phyloP scores from a whole-genome alignment of 2,113 vertebrate species.

The Hymenochirus boettgeri region DNA sequence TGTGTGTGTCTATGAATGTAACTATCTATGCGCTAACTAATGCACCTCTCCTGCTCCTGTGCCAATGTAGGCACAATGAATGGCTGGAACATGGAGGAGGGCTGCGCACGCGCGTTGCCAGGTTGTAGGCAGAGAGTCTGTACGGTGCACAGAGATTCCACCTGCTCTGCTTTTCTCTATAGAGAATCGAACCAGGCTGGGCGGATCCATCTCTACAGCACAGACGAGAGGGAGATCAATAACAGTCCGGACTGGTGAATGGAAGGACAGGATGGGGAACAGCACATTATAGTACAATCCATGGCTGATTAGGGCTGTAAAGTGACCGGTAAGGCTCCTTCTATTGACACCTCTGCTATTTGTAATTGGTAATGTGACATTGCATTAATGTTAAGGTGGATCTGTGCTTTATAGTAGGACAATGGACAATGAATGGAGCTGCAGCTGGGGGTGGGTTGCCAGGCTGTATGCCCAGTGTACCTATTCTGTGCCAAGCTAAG shows the following conservation, averaged over 20 bases:
- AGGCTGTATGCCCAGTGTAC: too few relatives aligned
- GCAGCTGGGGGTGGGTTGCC: too few relatives aligned
- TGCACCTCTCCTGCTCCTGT: too few relatives aligned
- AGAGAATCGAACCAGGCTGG: conserved; percentile 14
- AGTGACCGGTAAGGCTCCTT: neutral
- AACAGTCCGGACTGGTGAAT: neutral
- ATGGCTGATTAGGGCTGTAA: neutral
- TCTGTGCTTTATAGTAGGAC: too few relatives aligned
- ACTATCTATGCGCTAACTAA: too few relatives aligned
- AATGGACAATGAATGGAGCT: too few relatives aligned
- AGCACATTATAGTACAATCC: too few relatives aligned
- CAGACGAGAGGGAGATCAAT: conserved; percentile 17
- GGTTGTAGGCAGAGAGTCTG: conserved; percentile 22
- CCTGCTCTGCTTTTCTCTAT: conserved; percentile 18
- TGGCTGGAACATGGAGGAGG: neutral
- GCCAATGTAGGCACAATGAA: too few relatives aligned
- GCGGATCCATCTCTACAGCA: conserved; percentile 17
- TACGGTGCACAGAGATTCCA: conserved; percentile 15
- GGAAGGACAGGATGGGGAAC: neutral
- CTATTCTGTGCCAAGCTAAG: too few relatives aligned
- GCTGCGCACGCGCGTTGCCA: conserved; percentile 34
- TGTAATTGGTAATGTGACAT: too few relatives aligned
- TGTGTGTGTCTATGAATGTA: too few relatives aligned
- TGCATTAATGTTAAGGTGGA: too few relatives aligned
- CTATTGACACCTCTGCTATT: conserved; percentile 4